phyloP scores from a whole-genome alignment of 2,888 invertebrate species.

The Notodonta dromedarius region DNA sequence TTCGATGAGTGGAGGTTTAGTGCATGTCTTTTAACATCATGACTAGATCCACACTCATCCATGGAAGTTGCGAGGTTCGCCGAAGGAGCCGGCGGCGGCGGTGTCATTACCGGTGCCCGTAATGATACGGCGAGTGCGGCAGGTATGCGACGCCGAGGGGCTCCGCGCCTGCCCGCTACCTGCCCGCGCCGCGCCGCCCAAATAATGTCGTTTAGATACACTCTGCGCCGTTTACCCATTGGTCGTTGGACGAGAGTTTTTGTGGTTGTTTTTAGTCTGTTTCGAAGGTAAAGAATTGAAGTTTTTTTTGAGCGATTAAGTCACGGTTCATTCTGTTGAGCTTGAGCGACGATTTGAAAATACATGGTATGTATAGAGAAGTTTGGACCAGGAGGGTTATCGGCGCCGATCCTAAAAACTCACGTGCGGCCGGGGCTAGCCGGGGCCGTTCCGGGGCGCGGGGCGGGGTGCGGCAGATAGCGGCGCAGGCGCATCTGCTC shows the following conservation, averaged over 20 bases:
- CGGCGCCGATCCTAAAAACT: constrained; percentile 46
- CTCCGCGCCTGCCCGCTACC: constrained; percentile 61
- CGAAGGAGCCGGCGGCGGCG: constrained; percentile 56
- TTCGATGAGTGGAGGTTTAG: constrained; percentile 90
- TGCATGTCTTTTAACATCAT: constrained; percentile 87
- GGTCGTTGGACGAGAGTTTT: constrained; percentile 72
- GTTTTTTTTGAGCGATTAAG: constrained; percentile 46
- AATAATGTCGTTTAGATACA: constrained; percentile 72
- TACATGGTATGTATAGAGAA: constrained; percentile 24
- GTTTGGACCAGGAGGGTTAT: constrained; percentile 42
- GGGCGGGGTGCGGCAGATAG: constrained; percentile 65
- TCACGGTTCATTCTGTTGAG: constrained; percentile 43
- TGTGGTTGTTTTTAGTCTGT: constrained; percentile 56
- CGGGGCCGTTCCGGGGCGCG: constrained; percentile 51
- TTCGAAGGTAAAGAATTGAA: constrained; percentile 46
- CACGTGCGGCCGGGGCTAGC: constrained; percentile 52
- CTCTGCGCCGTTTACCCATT: constrained; percentile 62
- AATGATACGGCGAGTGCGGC: constrained; percentile 75
- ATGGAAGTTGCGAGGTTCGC: constrained; percentile 85
- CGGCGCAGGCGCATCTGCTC: constrained; percentile 78
- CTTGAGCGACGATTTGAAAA: constrained; percentile 34
- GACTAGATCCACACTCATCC: constrained; percentile 93
- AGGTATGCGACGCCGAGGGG: constrained; percentile 63
- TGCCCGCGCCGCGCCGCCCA: constrained; percentile 53
- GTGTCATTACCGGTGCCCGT: constrained; percentile 70